Conservation (phyloP, 2,888 invertebrate genomes). For the Myopa testacea region DNA sequence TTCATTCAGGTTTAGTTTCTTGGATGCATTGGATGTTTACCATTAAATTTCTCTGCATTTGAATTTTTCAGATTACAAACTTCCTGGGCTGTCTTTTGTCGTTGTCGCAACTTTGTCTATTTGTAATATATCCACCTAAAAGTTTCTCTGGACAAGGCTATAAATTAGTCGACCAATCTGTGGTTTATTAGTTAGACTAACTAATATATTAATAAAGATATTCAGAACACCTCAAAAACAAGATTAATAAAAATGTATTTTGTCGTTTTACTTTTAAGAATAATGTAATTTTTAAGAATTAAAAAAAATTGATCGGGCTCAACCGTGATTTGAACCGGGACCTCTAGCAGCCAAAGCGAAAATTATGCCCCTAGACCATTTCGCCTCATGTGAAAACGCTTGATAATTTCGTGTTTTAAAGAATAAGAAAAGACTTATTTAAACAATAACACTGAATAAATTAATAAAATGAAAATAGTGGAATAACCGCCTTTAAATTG, state of each 20-base stretch:
- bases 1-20: slow-evolving; percentile 78
- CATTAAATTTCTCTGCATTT: slow-evolving; percentile 5
- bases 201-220: background rate
- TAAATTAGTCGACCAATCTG: slow-evolving; percentile 62
- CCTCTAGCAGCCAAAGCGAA: slow-evolving; percentile 78
- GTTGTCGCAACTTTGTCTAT: slow-evolving; percentile 76
- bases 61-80: slow-evolving; percentile 77
- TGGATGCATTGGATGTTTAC: slow-evolving; percentile 2
- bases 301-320: slow-evolving; percentile 68
- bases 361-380: slow-evolving; percentile 79
- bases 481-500: too few species aligned
- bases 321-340: slow-evolving; percentile 78
- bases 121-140: slow-evolving; percentile 77
- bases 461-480: too few species aligned
- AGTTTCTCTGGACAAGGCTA: slow-evolving; percentile 65
- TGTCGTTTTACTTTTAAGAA: background rate
- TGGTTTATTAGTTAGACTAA: slow-evolving; percentile 35
- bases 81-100: slow-evolving; percentile 81
- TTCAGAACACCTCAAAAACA: background rate
- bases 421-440: background rate
- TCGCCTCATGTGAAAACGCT: slow-evolving; percentile 66
- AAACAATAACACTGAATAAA: too few species aligned
- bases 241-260: background rate
- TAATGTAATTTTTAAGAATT: background rate
- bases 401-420: background rate